Conservation (phyloP, 92 coral and sea anemone species). For the Palythoa caribaeorum region DNA sequence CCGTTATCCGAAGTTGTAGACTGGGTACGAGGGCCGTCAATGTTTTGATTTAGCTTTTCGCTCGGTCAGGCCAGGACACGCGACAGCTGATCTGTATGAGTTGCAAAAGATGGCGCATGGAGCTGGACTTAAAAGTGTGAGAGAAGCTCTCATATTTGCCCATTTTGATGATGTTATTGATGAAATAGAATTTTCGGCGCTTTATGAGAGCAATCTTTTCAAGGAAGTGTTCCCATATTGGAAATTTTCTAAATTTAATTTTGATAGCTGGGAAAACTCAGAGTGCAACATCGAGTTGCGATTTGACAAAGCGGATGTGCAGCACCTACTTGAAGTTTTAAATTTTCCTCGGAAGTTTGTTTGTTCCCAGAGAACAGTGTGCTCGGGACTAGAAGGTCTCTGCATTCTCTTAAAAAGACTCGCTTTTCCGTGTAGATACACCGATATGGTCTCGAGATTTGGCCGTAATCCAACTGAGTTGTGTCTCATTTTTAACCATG, state of each 20-base stretch:
- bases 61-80: slow-evolving; percentile 18
- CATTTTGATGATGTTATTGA: background rate
- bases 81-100: background rate
- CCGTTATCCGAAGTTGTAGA: slow-evolving; percentile 12
- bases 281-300: background rate
- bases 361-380: background rate
- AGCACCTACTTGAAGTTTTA: background rate
- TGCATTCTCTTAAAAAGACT: too few relatives aligned
- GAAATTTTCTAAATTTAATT: background rate
- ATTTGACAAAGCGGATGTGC: background rate
- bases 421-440: too few relatives aligned
- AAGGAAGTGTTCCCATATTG: background rate
- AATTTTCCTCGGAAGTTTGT: too few relatives aligned
- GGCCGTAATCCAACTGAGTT: too few relatives aligned
- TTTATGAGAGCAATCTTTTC: background rate
- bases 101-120: slow-evolving; percentile 12
- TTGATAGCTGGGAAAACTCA: background rate
- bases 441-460: too few relatives aligned
- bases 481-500: too few relatives aligned
- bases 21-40: slow-evolving; percentile 23
- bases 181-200: background rate
- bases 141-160: slow-evolving; percentile 26
- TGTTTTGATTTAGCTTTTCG: slow-evolving; percentile 13
- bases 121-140: background rate
- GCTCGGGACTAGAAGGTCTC: background rate